Percentiles rank a stretch among this genome's conserved stretches.
phyloP scores from a whole-genome alignment of 2,113 vertebrate species.

The Petroica traversi region DNA sequence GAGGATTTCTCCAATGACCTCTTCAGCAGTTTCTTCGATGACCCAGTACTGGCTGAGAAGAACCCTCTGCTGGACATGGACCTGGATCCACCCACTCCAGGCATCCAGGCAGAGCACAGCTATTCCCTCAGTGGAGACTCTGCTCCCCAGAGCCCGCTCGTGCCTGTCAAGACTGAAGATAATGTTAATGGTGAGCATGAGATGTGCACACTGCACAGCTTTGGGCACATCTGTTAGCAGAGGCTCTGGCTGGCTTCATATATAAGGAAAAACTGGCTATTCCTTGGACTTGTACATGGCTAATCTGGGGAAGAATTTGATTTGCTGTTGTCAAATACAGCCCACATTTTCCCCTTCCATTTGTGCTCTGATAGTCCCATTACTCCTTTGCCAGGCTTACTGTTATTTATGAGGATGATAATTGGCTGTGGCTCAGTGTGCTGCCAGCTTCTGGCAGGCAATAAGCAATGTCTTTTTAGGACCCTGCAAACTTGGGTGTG shows the following conservation, averaged over 20 bases:
- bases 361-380: not conserved
- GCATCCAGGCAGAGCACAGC: constrained; percentile 98
- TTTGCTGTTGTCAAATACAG: not conserved
- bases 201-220: not conserved
- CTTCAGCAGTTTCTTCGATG: constrained; percentile 98
- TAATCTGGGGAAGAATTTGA: not conserved
- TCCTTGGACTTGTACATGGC: not conserved
- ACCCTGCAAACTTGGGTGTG: constrained; percentile 30
- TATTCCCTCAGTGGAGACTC: constrained; percentile 97
- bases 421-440: not conserved
- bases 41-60: constrained; percentile 91
- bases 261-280: not conserved
- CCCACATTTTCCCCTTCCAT: not conserved
- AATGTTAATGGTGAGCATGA: constrained; percentile 80
- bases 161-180: constrained; percentile 93
- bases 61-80: constrained; percentile 92
- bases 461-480: not conserved
- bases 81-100: constrained; percentile 87
- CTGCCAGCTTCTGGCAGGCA: constrained; percentile 19
- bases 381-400: not conserved
- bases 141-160: constrained; percentile 94
- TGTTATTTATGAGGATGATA: not conserved
- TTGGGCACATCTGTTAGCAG: not conserved
- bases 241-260: not conserved
- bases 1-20: constrained; percentile 98